Evolutionary conservation across 2,113 vertebrate genomes (phyloP).

Genomic region (Peromyscus californicus): DNA sequence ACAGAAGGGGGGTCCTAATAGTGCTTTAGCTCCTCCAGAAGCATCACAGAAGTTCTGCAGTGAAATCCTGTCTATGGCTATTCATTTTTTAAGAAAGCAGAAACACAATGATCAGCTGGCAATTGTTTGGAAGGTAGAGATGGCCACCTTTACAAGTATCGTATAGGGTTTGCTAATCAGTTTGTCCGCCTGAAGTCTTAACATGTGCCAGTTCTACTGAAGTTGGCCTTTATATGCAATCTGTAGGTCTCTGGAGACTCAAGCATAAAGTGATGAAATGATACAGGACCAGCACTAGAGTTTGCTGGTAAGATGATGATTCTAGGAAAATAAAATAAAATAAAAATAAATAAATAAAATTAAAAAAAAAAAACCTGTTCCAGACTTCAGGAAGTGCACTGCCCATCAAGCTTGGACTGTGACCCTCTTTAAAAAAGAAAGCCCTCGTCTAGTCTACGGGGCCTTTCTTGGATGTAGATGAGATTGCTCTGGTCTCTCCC

Average conservation of each 20-base stretch:
- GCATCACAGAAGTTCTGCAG: neutral
- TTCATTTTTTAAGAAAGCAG: neutral
- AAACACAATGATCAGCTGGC: neutral
- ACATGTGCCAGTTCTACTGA: neutral
- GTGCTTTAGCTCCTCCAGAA: constrained; percentile 11
- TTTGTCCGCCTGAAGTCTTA: neutral
- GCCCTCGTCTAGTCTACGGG: neutral
- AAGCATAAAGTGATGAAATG: constrained; percentile 1
- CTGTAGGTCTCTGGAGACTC: neutral
- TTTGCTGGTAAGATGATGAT: neutral
- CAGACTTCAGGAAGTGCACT: neutral
- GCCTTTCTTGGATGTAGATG: neutral
- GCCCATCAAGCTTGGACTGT: neutral
- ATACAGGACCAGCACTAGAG: neutral
- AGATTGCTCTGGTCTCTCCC: neutral
- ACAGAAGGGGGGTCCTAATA: neutral
- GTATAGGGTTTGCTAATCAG: neutral
- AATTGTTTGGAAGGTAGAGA: constrained; percentile 8
- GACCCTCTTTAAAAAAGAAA: neutral
- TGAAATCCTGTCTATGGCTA: neutral
- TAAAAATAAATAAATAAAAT: no score
- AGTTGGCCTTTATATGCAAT: neutral
- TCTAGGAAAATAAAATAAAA: no score
- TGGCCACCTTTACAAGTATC: neutral
- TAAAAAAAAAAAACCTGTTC: neutral